phyloP scores from a whole-genome alignment of 1,140 invertebrate genomes.

The Monochamus saltuarius region DNA sequence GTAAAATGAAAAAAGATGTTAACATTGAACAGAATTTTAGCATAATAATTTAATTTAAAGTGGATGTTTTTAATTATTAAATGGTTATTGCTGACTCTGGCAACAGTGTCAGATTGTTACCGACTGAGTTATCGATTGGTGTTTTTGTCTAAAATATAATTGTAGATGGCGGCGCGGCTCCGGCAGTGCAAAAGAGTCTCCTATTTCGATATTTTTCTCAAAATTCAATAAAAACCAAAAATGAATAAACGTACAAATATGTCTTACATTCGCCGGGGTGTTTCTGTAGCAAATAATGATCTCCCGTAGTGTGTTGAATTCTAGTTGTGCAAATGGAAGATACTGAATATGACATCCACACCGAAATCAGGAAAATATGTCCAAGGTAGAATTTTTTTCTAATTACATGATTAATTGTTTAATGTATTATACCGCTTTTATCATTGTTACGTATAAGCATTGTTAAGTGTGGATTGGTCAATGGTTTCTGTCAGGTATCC shows the following conservation, averaged over 20 bases:
- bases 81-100: background rate
- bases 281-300: background rate
- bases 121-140: slow-evolving; percentile 9
- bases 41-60: background rate
- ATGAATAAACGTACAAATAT: background rate
- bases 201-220: slow-evolving; percentile 5
- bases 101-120: slow-evolving; percentile 1
- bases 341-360: slow-evolving; percentile 39
- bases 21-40: background rate
- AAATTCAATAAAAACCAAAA: slow-evolving; percentile 3
- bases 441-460: background rate
- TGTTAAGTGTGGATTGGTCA: background rate
- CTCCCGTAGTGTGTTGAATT: background rate
- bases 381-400: slow-evolving; percentile 30
- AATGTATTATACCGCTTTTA: slow-evolving; percentile 3
- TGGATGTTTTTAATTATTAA: background rate
- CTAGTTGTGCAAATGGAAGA: slow-evolving; percentile 24
- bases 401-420: slow-evolving; percentile 12
- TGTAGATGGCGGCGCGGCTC: background rate
- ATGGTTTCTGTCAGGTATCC: background rate
- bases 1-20: background rate
- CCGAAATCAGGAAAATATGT: slow-evolving; percentile 42
- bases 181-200: background rate
- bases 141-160: background rate
- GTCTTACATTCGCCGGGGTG: background rate